phyloP scores from a whole-genome alignment of 2,888 invertebrate genomes.

The Leptarthrus brevirostris region DNA sequence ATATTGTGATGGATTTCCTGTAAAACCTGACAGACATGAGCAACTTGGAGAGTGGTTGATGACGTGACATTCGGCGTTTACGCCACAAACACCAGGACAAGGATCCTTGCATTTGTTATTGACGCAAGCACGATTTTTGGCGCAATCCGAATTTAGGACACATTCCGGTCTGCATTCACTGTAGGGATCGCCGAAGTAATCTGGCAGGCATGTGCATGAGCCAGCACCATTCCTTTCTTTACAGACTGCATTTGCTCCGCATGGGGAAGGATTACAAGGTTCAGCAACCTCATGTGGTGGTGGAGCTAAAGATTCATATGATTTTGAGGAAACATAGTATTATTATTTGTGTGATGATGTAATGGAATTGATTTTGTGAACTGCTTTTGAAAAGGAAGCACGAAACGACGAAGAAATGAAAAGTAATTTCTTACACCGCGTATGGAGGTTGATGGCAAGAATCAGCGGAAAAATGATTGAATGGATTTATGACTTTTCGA shows the following conservation, averaged over 20 bases:
- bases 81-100: conserved; percentile 84
- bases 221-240: conserved; percentile 85
- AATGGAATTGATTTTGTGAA: too few relatives aligned
- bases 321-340: too few relatives aligned
- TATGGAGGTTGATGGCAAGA: too few relatives aligned
- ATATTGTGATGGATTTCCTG: conserved; percentile 78
- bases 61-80: conserved; percentile 82
- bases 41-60: conserved; percentile 86
- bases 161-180: conserved; percentile 88
- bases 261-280: conserved; percentile 88
- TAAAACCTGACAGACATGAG: conserved; percentile 80
- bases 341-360: too few relatives aligned
- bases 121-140: conserved; percentile 80
- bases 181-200: conserved; percentile 89
- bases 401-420: too few relatives aligned
- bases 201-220: conserved; percentile 83
- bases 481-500: too few relatives aligned
- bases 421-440: too few relatives aligned
- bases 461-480: too few relatives aligned
- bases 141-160: conserved; percentile 84
- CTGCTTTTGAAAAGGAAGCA: too few relatives aligned
- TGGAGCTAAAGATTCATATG: conserved; percentile 52
- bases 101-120: conserved; percentile 89
- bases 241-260: conserved; percentile 87
- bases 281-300: conserved; percentile 73